Evolutionary conservation across 2,797 vertebrate genomes (phyloP).

Genomic region (Arctocebus calabarensis): DNA sequence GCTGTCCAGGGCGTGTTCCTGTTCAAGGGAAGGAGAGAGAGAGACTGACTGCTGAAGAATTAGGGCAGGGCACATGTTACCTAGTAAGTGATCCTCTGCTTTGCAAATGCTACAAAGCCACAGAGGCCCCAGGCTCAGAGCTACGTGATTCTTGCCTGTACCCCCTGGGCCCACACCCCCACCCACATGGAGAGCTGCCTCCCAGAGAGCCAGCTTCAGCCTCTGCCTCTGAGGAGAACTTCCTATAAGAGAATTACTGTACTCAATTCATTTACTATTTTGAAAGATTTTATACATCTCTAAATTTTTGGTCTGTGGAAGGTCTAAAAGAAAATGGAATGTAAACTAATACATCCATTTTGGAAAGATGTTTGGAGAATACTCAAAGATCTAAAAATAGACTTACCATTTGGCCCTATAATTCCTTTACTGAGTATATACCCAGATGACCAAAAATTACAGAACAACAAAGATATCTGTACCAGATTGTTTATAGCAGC

Average conservation of each 20-base stretch:
- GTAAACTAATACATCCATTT: no score
- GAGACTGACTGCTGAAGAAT: not conserved
- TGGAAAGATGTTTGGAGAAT: no score
- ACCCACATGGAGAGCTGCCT: not conserved
- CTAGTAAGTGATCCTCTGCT: not conserved
- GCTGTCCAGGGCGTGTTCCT: not conserved
- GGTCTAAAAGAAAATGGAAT: conserved; percentile 18
- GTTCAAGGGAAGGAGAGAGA: not conserved
- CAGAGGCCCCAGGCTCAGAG: not conserved
- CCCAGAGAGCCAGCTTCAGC: conserved; percentile 44
- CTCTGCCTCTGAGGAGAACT: conserved; percentile 49
- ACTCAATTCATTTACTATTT: conserved; percentile 56
- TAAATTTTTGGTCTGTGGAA: conserved; percentile 32
- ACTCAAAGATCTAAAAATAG: no score
- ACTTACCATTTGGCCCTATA: no score
- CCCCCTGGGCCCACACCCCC: not conserved
- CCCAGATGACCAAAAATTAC: no score
- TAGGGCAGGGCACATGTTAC: not conserved
- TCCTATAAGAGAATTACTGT: conserved; percentile 3
- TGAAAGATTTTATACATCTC: conserved; percentile 28
- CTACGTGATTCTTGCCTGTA: not conserved
- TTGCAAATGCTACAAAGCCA: not conserved
- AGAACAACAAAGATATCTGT: no score
- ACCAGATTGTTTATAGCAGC: no score
- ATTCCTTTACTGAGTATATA: no score